phyloP scores from a whole-genome alignment of 2,888 invertebrate genomes.

The Habroteleia sp. region DNA sequence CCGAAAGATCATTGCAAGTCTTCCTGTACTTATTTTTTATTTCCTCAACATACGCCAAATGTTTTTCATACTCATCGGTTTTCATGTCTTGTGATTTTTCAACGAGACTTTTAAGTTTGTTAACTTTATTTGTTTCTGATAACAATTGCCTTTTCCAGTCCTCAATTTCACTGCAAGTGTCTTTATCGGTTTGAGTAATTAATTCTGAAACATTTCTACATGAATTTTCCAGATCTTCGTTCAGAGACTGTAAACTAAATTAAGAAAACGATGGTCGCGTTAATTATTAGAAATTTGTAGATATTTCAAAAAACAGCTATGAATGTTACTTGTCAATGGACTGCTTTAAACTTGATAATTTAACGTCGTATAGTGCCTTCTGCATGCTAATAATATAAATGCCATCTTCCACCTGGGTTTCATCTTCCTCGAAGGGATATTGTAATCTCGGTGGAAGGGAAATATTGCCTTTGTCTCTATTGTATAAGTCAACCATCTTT shows the following conservation, averaged over 20 bases:
- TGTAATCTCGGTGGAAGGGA: conserved; percentile 66
- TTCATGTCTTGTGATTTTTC: conserved; percentile 57
- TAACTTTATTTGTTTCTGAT: conserved; percentile 46
- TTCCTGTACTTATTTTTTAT: conserved; percentile 67
- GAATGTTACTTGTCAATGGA: conserved; percentile 68
- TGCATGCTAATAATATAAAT: conserved; percentile 72
- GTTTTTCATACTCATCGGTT: conserved; percentile 62
- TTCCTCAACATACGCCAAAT: conserved; percentile 63
- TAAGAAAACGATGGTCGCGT: background rate
- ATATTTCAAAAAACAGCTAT: background rate
- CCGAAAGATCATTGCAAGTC: conserved; percentile 70
- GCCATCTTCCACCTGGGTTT: conserved; percentile 30
- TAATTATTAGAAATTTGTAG: too few relatives aligned
- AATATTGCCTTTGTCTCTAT: conserved; percentile 50
- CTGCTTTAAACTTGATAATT: conserved; percentile 67
- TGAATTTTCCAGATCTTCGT: conserved; percentile 63
- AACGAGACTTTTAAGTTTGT: conserved; percentile 62
- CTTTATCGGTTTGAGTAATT: conserved; percentile 55
- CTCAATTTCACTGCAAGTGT: conserved; percentile 68
- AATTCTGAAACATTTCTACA: conserved; percentile 62
- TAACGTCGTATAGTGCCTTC: conserved; percentile 58
- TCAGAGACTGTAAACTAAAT: conserved; percentile 71
- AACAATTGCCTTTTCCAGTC: conserved; percentile 66
- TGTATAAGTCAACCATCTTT: conserved; percentile 56
- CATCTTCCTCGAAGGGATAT: conserved; percentile 48